Conservation (phyloP, 2,113 vertebrate species). For the Channa argus region DNA sequence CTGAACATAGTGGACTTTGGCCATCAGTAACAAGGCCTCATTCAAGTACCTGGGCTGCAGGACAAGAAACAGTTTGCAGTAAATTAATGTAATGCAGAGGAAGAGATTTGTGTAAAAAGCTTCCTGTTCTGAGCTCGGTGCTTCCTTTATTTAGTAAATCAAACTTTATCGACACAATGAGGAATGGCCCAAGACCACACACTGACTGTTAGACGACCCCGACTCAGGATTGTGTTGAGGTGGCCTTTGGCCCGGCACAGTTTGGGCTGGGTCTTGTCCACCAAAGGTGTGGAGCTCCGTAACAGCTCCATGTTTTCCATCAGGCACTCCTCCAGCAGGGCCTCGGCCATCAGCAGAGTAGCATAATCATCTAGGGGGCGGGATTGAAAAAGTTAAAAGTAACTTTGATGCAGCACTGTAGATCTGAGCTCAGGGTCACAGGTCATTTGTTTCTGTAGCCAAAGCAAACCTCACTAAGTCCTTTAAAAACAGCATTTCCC, state of each 20-base stretch:
- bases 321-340: slow-evolving; percentile 91
- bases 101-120: neutral
- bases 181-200: neutral
- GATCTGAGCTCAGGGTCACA: slow-evolving; percentile 22
- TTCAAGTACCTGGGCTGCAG: slow-evolving; percentile 89
- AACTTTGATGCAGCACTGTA: neutral
- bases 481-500: slow-evolving; percentile 50
- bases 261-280: slow-evolving; percentile 87
- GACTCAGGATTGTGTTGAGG: slow-evolving; percentile 89
- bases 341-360: slow-evolving; percentile 89
- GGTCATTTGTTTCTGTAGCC: slow-evolving; percentile 57
- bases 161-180: neutral
- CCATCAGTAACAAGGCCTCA: slow-evolving; percentile 93
- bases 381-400: neutral
- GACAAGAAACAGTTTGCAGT: neutral
- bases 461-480: slow-evolving; percentile 56
- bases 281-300: slow-evolving; percentile 85
- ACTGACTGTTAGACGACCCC: slow-evolving; percentile 88
- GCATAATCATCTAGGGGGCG: slow-evolving; percentile 88
- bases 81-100: neutral
- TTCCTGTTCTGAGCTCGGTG: neutral
- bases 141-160: neutral
- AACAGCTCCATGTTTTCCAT: slow-evolving; percentile 89
- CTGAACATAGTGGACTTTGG: slow-evolving; percentile 94
- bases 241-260: slow-evolving; percentile 87